These are phyloP conservation scores for Burhinus oedicnemus DNA, from an alignment of 2,113 vertebrate species.

Conservation along the genomic window DNA sequence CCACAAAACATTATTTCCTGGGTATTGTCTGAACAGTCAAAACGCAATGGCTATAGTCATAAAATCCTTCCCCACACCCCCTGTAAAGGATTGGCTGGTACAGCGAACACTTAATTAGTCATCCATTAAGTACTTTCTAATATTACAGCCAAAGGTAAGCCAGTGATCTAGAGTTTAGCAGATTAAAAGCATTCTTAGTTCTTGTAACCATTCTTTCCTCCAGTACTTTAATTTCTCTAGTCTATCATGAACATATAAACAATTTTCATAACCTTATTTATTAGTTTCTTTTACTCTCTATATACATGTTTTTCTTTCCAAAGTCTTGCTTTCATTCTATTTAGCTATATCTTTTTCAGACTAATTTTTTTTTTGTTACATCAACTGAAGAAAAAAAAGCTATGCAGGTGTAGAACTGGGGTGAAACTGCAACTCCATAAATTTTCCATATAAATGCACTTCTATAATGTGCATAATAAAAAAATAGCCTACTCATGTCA, in stretches of 20 bases:
- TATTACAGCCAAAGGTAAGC: constrained; percentile 18
- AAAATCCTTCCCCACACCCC: background rate
- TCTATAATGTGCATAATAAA: background rate
- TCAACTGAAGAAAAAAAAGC: background rate
- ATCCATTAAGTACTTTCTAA: constrained; percentile 17
- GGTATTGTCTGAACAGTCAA: background rate
- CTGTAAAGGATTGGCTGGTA: background rate
- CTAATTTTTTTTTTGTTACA: background rate
- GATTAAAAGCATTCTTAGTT: constrained; percentile 28
- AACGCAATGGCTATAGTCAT: background rate
- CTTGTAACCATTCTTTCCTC: background rate
- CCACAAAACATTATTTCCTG: too few relatives aligned
- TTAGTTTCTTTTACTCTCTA: background rate
- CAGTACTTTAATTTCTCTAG: background rate
- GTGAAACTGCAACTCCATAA: background rate
- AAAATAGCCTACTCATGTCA: background rate
- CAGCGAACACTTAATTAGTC: constrained; percentile 16
- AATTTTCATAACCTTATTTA: background rate
- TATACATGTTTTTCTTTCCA: background rate
- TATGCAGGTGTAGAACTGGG: background rate
- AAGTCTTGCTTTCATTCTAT: background rate
- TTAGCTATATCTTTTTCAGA: background rate
- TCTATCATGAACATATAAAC: background rate
- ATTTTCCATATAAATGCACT: background rate
- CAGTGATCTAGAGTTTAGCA: background rate